A percentile compares a stretch with the other conserved stretches of the same genome.
Conservation (phyloP, 1,140 invertebrate species). For the Orchesella cincta region DNA sequence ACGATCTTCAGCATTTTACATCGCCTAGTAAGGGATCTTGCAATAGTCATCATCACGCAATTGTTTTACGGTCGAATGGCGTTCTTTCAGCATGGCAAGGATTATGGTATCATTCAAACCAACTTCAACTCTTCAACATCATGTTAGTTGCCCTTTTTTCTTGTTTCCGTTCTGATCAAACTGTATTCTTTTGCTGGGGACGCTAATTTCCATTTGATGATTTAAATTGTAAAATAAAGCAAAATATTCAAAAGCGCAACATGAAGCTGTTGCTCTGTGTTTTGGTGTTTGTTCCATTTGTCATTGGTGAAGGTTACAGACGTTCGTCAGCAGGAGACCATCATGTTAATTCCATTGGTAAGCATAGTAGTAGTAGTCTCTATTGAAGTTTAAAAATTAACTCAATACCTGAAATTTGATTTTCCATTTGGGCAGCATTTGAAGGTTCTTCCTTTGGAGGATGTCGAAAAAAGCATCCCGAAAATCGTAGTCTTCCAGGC, state of each 20-base stretch:
- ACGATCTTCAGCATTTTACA: no score
- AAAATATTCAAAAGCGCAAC: not conserved
- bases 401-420: not conserved
- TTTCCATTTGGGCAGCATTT: not conserved
- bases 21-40: not conserved
- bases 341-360: conserved; percentile 4
- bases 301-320: not conserved
- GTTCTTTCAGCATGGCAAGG: not conserved
- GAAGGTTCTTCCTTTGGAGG: conserved; percentile 11
- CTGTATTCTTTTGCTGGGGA: no score
- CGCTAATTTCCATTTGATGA: no score
- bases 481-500: not conserved
- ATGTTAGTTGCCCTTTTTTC: no score
- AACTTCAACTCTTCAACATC: not conserved
- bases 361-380: not conserved
- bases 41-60: not conserved
- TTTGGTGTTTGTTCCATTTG: not conserved
- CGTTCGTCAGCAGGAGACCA: not conserved
- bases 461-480: conserved; percentile 13
- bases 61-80: not conserved
- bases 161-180: no score
- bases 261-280: not conserved
- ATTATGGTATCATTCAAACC: not conserved
- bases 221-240: not conserved
- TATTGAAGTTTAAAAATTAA: not conserved